These are phyloP conservation scores for Myrmecophaga tridactyla DNA, from an alignment of 2,113 vertebrate genomes.

Conservation along the genomic window DNA sequence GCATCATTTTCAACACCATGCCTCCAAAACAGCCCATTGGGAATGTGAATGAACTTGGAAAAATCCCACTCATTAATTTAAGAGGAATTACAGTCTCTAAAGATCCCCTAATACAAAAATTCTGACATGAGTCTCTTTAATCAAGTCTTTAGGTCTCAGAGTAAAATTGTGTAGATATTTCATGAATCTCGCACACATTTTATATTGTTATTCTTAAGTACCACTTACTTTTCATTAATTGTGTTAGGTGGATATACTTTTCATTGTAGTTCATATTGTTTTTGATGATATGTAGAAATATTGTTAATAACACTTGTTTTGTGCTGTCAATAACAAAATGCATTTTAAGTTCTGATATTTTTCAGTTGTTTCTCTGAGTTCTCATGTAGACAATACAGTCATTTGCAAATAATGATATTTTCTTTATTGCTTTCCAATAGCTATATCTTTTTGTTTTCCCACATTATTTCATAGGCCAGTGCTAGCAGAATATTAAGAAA, in stretches of 20 bases:
- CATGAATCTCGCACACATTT: neutral
- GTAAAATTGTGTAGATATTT: neutral
- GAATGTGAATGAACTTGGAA: neutral
- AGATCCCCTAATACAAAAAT: neutral
- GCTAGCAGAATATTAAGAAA: neutral
- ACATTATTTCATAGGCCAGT: neutral
- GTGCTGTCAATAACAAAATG: neutral
- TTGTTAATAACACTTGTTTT: neutral
- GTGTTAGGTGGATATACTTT: neutral
- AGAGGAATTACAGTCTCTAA: neutral
- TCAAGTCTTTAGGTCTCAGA: neutral
- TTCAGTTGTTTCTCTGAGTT: neutral
- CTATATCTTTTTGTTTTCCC: neutral
- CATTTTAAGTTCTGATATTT: conserved; percentile 7
- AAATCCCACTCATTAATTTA: neutral
- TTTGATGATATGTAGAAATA: neutral
- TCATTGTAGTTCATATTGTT: neutral
- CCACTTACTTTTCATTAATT: neutral
- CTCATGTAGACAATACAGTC: neutral
- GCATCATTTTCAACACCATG: neutral
- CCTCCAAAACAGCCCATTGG: neutral
- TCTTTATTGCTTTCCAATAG: neutral
- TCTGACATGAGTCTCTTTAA: neutral
- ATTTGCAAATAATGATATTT: conserved; percentile 22
- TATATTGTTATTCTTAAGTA: neutral